A percentile compares a stretch with the other conserved stretches of the same genome.
These are phyloP conservation scores for Vireo griseus DNA, from an alignment of 2,797 vertebrate species.

Conservation along the genomic window DNA sequence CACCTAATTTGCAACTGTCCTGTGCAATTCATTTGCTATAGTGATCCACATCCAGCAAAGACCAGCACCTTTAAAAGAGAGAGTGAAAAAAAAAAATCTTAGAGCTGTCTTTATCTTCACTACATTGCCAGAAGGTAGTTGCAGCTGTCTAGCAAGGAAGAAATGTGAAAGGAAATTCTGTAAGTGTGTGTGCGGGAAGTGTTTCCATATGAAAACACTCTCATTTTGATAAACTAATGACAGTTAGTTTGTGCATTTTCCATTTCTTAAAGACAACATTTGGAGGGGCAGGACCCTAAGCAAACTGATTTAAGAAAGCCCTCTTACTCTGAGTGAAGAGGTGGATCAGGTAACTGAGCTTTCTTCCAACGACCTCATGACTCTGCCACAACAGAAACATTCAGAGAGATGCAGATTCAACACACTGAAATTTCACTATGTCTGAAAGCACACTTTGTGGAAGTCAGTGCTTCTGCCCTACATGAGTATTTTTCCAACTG, in stretches of 20 bases:
- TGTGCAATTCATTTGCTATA: not conserved
- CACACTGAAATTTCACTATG: not conserved
- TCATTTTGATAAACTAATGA: not conserved
- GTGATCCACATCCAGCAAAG: not conserved
- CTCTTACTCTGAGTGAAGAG: not conserved
- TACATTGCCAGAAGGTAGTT: not conserved
- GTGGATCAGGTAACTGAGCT: not conserved
- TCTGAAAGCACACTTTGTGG: not conserved
- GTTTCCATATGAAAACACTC: not conserved
- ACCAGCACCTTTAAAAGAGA: not conserved
- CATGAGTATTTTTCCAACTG: not conserved
- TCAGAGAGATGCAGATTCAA: not conserved
- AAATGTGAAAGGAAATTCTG: not conserved
- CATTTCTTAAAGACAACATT: not conserved
- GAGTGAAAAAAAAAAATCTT: not conserved
- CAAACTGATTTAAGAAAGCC: not conserved
- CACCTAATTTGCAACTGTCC: not conserved
- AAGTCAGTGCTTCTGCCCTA: not conserved
- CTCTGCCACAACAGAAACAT: not conserved
- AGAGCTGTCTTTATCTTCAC: not conserved
- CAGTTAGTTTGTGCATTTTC: not conserved
- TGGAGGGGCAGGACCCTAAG: not conserved
- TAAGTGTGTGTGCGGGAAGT: fast-evolving
- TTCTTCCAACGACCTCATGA: not conserved
- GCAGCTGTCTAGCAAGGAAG: not conserved